phyloP scores from a whole-genome alignment of 2,113 vertebrate genomes.

The Murina feae region DNA sequence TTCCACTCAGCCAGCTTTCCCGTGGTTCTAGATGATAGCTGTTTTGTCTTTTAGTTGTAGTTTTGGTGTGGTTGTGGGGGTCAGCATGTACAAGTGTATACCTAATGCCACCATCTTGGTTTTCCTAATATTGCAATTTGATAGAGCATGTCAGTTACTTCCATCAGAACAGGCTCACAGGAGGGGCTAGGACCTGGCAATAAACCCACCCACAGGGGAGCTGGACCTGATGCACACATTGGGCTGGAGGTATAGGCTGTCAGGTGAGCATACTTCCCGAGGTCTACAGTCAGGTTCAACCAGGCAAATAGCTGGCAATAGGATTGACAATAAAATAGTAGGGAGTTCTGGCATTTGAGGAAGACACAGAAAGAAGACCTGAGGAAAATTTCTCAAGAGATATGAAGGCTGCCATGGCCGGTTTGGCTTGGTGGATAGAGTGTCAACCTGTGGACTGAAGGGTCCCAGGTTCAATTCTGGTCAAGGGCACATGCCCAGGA shows the following conservation, averaged over 20 bases:
- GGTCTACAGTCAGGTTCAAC: background rate
- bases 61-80: no score
- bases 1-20: no score
- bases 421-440: no score
- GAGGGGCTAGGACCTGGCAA: background rate
- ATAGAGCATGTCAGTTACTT: background rate
- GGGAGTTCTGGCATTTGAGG: background rate
- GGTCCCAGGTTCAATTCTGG: no score
- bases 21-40: no score
- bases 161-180: background rate
- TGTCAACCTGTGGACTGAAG: no score
- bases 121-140: background rate
- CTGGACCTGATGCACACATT: background rate
- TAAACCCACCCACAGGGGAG: background rate
- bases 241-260: background rate
- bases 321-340: background rate
- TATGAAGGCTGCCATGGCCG: no score
- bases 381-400: background rate
- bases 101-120: no score
- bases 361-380: background rate
- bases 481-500: no score
- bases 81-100: no score
- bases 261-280: background rate
- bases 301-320: background rate
- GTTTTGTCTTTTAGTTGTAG: no score